Evolutionary conservation across 2,888 invertebrate species (phyloP).

Genomic region (Drosophila crucigera): DNA sequence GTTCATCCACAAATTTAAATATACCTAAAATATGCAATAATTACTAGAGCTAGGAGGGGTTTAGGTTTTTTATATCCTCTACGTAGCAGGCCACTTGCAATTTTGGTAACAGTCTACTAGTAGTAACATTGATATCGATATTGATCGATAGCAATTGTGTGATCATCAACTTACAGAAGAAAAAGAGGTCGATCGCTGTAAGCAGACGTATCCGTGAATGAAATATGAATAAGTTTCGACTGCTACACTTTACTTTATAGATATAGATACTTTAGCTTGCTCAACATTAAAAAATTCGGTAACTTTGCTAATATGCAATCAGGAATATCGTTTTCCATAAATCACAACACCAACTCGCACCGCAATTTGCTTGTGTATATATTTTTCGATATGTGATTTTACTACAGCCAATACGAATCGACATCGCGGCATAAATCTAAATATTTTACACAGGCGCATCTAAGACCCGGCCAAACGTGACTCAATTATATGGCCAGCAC

Average conservation of each 20-base stretch:
- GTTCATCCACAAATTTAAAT: neutral
- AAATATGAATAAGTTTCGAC: neutral
- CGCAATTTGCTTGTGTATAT: conserved; percentile 49
- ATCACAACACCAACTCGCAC: conserved; percentile 52
- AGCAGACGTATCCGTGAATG: neutral
- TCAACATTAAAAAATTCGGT: conserved; percentile 2
- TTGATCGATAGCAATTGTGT: neutral
- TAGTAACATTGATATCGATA: neutral
- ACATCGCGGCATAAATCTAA: conserved; percentile 75
- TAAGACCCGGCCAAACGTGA: conserved; percentile 76
- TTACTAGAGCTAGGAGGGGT: neutral
- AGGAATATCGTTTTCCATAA: conserved; percentile 58
- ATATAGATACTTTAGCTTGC: neutral
- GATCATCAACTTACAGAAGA: neutral
- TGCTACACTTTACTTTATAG: neutral
- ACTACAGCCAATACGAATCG: conserved; percentile 18
- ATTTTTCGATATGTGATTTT: conserved; percentile 9
- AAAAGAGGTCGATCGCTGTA: neutral
- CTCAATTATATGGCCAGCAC: conserved; percentile 74
- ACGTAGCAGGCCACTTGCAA: neutral
- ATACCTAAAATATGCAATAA: neutral
- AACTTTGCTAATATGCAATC: conserved; percentile 46
- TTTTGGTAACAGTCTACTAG: accelerated
- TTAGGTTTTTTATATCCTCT: neutral
- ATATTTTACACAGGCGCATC: conserved; percentile 60